Evolutionary conservation across 2,888 invertebrate species (phyloP).

Genomic region (Daptonema setosum): DNA sequence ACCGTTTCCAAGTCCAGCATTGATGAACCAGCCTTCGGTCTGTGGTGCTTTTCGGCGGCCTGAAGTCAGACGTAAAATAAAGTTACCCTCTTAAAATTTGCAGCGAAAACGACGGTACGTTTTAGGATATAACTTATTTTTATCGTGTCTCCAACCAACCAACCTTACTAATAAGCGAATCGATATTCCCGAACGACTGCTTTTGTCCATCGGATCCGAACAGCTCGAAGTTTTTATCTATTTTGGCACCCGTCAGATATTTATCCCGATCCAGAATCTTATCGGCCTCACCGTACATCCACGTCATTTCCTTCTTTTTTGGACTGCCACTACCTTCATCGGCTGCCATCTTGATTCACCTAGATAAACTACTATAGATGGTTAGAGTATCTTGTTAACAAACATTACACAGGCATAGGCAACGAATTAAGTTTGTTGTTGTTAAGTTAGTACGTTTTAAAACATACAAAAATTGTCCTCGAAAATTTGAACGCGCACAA

Average conservation of each 20-base stretch:
- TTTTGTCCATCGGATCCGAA: not conserved
- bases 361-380: too few species aligned
- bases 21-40: not conserved
- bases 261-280: conserved; percentile 54
- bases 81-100: not conserved
- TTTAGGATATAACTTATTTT: too few species aligned
- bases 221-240: conserved; percentile 49
- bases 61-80: not conserved
- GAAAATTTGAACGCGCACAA: too few species aligned
- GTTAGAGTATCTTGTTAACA: too few species aligned
- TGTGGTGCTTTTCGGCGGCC: not conserved
- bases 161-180: not conserved
- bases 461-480: too few species aligned
- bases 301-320: conserved; percentile 15
- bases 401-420: too few species aligned
- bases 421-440: too few species aligned
- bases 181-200: not conserved
- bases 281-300: conserved; percentile 37
- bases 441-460: too few species aligned
- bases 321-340: not conserved
- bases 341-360: not conserved
- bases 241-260: conserved; percentile 57
- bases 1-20: conserved; percentile 35
- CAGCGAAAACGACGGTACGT: not conserved
- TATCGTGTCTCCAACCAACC: too few species aligned